A percentile compares a stretch with the other conserved stretches of the same genome.
Conservation (phyloP, 2,888 invertebrate genomes). For the Junonia oenone region DNA sequence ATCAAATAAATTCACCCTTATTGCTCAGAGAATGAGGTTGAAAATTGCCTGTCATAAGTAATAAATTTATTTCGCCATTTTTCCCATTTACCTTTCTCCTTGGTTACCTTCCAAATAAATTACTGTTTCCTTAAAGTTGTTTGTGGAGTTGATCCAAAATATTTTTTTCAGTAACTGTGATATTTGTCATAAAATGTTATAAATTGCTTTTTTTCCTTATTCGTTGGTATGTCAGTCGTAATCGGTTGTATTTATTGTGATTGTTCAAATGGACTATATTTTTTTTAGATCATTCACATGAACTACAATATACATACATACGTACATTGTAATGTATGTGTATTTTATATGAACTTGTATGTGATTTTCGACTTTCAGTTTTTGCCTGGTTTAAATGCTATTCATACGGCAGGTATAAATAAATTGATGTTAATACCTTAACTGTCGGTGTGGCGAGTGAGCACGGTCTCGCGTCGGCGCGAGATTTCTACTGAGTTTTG, state of each 20-base stretch:
- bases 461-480: too few species aligned
- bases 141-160: slow-evolving; percentile 4
- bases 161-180: neutral
- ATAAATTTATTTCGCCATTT: neutral
- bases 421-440: too few species aligned
- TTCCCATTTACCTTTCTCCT: neutral
- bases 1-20: too few species aligned
- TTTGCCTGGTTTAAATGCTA: too few species aligned
- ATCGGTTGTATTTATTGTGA: neutral
- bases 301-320: too few species aligned
- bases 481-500: too few species aligned
- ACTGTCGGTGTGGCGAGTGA: too few species aligned
- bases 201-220: neutral
- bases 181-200: neutral
- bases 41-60: neutral
- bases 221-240: neutral
- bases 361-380: too few species aligned
- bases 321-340: too few species aligned
- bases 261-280: neutral
- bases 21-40: neutral
- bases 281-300: too few species aligned
- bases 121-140: slow-evolving; percentile 11
- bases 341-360: too few species aligned
- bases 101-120: slow-evolving; percentile 2
- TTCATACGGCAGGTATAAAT: too few species aligned